Evolutionary conservation across 2,888 invertebrate species (phyloP), one percentile per base, ranked within the genome.

Genomic region (Aleiodes alternator): DNA sequence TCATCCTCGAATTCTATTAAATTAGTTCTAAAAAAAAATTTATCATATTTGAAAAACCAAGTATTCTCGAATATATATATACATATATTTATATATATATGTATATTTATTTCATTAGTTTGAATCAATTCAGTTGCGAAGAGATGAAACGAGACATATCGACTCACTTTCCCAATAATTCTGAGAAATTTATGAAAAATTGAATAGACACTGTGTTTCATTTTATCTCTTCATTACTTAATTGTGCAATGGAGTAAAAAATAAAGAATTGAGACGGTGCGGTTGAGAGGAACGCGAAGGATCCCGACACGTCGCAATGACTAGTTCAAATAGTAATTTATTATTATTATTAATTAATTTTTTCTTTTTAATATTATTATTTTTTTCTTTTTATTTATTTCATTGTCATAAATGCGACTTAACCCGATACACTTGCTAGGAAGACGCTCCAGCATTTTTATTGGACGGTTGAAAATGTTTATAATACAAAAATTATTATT

Each of bases 291-390:
- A 80, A 84, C 84, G 87, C 82, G 81, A 82, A 86, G 81, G 82
- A 86, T 79, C 84, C 82, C 80, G 80, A 80, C 80, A 79, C 81
- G 82, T 83, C 81, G 82, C 82, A 82, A 84, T 86, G 87, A 87
- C 87, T 88, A 87, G 86, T 83, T 85, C 83, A 83, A 85, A 85
- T 84, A 82, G 31, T 59, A 59, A 59, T 59, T 59, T 83, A 80
- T 79, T 43, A 43, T 43, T 43, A 43, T 43, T 43, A 43, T 5
- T 43, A 43, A 43, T 43, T 43, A 43, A 43, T 43, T 43, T 43
- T 80, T 68, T 79, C 78, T 76, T 55, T 69, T 76, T 77, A 68
- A 57, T 50, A 23, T 68, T 56, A 11, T 72, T 55, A 64, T 76
- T 75, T 8, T 8, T 23, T 23, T 2, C 23, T 23, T 23, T 23